phyloP scores from a whole-genome alignment of 2,797 vertebrate genomes.

The Otus scops region DNA sequence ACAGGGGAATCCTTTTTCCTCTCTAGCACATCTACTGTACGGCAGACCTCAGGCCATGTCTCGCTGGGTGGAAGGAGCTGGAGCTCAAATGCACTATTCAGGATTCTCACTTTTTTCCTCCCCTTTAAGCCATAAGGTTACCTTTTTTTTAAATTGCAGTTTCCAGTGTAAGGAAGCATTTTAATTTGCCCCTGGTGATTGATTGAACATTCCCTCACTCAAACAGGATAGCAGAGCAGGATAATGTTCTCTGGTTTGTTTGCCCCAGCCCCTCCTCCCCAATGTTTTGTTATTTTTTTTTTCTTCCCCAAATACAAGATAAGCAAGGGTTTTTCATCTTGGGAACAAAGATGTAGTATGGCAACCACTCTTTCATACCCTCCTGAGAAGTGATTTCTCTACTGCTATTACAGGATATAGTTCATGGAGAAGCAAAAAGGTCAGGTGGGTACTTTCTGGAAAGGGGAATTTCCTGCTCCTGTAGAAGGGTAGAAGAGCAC shows the following conservation, averaged over 20 bases:
- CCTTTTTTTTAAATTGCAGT: neutral
- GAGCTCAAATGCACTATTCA: neutral
- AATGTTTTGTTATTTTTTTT: neutral
- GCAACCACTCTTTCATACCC: neutral
- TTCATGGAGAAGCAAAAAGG: neutral
- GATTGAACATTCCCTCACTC: neutral
- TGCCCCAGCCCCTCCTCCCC: neutral
- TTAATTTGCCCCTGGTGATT: neutral
- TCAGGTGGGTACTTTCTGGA: neutral
- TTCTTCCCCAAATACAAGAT: neutral
- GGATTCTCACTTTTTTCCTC: neutral
- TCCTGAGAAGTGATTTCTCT: neutral
- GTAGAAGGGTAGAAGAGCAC: neutral
- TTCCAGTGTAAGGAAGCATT: neutral
- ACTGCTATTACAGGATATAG: neutral
- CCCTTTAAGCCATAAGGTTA: neutral
- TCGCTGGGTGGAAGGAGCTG: neutral
- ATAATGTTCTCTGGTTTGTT: neutral
- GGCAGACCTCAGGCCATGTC: neutral
- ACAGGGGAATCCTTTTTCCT: neutral
- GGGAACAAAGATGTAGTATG: neutral
- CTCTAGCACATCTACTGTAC: neutral
- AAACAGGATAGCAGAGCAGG: neutral
- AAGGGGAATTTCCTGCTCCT: neutral
- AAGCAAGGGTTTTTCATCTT: neutral